Evolutionary conservation across 2,113 vertebrate species (phyloP).

Genomic region (Protobothrops mucrosquamatus): DNA sequence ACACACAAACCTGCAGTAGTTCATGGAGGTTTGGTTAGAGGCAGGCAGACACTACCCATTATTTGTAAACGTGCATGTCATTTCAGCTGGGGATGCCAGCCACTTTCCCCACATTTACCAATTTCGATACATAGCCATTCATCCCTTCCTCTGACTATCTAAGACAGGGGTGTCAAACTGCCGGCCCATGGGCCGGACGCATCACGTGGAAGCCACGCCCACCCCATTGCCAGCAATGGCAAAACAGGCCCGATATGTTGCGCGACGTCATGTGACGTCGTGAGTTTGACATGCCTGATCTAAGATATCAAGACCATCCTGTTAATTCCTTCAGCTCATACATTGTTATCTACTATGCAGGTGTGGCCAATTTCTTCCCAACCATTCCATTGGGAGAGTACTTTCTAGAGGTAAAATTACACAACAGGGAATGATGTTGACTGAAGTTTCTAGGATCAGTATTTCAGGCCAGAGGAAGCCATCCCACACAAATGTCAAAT

Average conservation of each 20-base stretch:
- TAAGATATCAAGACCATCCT: background rate
- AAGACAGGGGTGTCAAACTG: no score
- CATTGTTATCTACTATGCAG: background rate
- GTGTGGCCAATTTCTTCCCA: background rate
- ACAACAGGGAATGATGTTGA: background rate
- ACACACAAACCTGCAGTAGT: conserved; percentile 82
- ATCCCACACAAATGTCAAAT: background rate
- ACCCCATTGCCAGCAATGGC: no score
- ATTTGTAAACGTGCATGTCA: background rate
- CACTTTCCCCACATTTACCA: background rate
- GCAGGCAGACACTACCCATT: background rate
- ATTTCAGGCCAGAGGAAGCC: background rate
- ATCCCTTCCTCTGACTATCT: background rate
- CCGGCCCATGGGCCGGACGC: no score
- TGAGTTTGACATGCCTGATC: no score
- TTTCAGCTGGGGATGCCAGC: background rate
- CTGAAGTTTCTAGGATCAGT: background rate
- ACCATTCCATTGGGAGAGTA: background rate
- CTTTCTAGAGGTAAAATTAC: background rate
- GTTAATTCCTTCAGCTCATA: background rate
- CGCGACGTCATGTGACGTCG: no score
- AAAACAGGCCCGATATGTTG: no score
- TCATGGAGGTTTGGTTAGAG: background rate
- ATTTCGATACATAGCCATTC: background rate
- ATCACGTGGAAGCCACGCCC: no score